A percentile compares a stretch with the other conserved stretches of the same genome.
Evolutionary conservation across 2,113 vertebrate species (phyloP).

Genomic region (Aix galericulata): DNA sequence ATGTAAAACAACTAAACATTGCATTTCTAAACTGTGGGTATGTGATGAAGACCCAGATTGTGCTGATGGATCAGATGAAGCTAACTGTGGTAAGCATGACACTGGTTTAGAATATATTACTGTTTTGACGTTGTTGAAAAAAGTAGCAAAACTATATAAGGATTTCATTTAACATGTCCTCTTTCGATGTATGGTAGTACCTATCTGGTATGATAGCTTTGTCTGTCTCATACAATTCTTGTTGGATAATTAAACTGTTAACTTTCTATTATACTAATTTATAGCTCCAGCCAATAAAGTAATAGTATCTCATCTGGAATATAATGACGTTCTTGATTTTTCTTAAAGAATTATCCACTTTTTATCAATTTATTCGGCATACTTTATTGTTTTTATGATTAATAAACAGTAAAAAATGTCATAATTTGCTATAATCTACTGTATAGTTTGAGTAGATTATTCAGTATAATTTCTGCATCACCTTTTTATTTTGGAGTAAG

Average conservation of each 20-base stretch:
- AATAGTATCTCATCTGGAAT: neutral
- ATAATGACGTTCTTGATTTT: neutral
- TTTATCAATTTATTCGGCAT: neutral
- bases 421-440: neutral
- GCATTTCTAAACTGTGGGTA: slow-evolving; percentile 98
- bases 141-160: neutral
- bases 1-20: slow-evolving; percentile 96
- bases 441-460: neutral
- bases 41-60: slow-evolving; percentile 98
- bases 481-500: neutral
- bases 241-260: neutral
- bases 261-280: neutral
- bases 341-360: neutral
- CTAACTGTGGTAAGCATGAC: slow-evolving; percentile 92
- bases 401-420: neutral
- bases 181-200: neutral
- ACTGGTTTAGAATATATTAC: neutral
- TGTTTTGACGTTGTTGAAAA: neutral
- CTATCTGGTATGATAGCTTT: neutral
- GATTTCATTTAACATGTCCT: neutral
- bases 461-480: too few species aligned
- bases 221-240: neutral
- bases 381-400: neutral
- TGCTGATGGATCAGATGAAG: slow-evolving; percentile 95
- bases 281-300: too few species aligned